Percentiles rank a stretch among this genome's conserved stretches.
Conservation (phyloP, 2,888 invertebrate species). For the Brenthis daphne region DNA sequence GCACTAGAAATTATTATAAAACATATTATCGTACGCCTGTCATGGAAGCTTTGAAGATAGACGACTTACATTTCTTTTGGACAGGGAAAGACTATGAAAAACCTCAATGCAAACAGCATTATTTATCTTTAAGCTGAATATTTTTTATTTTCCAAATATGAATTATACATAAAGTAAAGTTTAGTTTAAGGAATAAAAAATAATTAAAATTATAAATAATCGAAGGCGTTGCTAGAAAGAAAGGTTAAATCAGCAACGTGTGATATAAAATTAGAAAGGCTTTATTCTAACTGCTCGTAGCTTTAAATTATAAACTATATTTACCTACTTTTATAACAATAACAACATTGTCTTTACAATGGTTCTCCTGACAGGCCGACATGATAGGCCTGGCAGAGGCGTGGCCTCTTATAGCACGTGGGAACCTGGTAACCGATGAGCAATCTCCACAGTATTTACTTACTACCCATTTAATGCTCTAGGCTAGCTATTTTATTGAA, state of each 20-base stretch:
- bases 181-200: too few relatives aligned
- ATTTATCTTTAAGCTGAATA: too few relatives aligned
- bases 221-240: not conserved
- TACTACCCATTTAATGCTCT: constrained; percentile 17
- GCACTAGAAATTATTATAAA: too few relatives aligned
- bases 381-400: constrained; percentile 61
- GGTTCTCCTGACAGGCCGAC: constrained; percentile 57
- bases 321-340: constrained; percentile 31
- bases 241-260: not conserved
- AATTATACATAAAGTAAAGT: too few relatives aligned
- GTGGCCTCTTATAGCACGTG: constrained; percentile 51
- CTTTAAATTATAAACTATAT: constrained; percentile 19
- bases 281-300: constrained; percentile 11
- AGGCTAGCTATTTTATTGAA: not conserved
- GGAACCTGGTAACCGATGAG: constrained; percentile 48
- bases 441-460: constrained; percentile 42
- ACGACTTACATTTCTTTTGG: too few relatives aligned
- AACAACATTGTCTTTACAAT: constrained; percentile 37
- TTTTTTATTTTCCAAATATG: too few relatives aligned
- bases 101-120: too few relatives aligned
- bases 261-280: constrained; percentile 10
- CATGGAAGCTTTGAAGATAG: too few relatives aligned
- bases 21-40: too few relatives aligned
- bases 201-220: too few relatives aligned
- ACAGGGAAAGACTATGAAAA: too few relatives aligned